A percentile compares a stretch with the other conserved stretches of the same genome.
phyloP scores from a whole-genome alignment of 1,140 invertebrate species.

The Stratiolaelaps scimitus region DNA sequence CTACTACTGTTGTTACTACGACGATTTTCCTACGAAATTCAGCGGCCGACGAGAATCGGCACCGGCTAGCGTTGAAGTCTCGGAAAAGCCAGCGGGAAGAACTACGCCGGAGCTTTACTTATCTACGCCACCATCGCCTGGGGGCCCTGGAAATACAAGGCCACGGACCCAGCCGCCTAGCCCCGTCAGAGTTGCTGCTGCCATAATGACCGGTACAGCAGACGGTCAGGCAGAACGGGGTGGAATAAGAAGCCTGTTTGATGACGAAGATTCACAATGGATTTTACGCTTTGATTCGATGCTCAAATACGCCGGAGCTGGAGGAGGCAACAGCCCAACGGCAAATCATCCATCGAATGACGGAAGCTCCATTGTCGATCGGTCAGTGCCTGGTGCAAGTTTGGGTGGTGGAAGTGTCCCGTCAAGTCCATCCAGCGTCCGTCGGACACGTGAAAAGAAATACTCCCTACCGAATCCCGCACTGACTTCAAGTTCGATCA shows the following conservation, averaged over 20 bases:
- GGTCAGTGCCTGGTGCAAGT: not conserved
- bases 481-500: not conserved
- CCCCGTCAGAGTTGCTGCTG: not conserved
- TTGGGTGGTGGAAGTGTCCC: conserved; percentile 1
- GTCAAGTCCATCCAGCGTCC: not conserved
- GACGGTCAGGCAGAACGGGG: conserved; percentile 2
- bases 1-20: too few relatives aligned
- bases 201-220: conserved; percentile 17
- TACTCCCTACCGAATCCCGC: conserved; percentile 17
- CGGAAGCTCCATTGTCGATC: not conserved
- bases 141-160: not conserved
- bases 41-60: too few relatives aligned
- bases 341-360: not conserved
- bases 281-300: conserved; percentile 25
- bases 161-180: not conserved
- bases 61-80: not conserved
- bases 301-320: conserved; percentile 11
- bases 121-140: not conserved
- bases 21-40: too few relatives aligned
- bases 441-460: conserved; percentile 17
- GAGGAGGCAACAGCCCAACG: not conserved
- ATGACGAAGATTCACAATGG: conserved; percentile 26
- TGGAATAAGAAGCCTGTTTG: conserved; percentile 1
- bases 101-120: not conserved
- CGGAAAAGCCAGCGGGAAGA: not conserved